These are phyloP conservation scores for Danio choprae DNA, from an alignment of 2,797 vertebrate genomes.

Conservation along the genomic window DNA sequence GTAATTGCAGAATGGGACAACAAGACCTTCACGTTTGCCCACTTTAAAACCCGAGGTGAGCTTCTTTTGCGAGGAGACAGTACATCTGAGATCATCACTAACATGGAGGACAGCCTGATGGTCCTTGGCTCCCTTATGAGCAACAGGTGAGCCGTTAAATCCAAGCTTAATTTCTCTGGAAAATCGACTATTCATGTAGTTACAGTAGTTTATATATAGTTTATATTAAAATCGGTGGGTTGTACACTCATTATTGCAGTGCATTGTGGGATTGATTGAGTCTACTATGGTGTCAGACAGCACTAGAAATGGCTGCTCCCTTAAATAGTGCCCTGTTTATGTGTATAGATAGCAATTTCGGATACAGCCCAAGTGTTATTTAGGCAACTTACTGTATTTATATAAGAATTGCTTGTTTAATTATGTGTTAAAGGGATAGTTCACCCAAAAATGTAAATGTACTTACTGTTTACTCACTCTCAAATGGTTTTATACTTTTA, in stretches of 20 bases:
- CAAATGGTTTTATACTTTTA: too few species aligned
- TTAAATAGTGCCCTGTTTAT: not conserved
- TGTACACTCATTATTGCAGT: too few species aligned
- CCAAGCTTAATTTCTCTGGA: not conserved
- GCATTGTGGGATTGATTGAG: too few species aligned
- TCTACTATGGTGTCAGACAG: too few species aligned
- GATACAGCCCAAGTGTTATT: too few species aligned
- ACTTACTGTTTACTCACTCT: too few species aligned
- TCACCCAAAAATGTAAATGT: too few species aligned
- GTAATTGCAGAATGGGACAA: slow-evolving; percentile 93
- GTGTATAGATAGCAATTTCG: not conserved
- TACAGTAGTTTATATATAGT: not conserved
- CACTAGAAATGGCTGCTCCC: too few species aligned
- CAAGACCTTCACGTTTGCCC: slow-evolving; percentile 87
- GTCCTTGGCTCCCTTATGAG: slow-evolving; percentile 91
- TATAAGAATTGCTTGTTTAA: not conserved
- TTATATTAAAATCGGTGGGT: too few species aligned
- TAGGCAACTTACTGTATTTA: not conserved
- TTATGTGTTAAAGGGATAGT: not conserved
- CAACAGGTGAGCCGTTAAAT: slow-evolving; percentile 82
- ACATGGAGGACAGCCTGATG: slow-evolving; percentile 97
- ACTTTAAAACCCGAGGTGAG: slow-evolving; percentile 93
- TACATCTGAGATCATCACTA: slow-evolving; percentile 88
- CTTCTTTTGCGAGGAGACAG: slow-evolving; percentile 92
- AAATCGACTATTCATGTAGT: not conserved